Conservation (phyloP, 2,797 vertebrate species). For the Myotis myotis region DNA sequence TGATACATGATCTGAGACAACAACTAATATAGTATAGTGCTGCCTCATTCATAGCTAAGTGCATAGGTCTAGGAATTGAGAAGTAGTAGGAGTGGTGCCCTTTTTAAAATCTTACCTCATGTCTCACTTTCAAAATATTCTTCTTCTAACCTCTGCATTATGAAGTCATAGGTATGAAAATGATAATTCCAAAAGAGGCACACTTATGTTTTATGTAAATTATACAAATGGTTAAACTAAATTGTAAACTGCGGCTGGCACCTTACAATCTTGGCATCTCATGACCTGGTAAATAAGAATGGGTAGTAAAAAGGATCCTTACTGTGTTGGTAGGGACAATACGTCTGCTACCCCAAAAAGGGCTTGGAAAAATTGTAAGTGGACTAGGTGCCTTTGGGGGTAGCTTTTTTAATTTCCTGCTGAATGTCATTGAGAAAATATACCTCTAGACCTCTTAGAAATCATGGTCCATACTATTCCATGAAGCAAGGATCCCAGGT, state of each 20-base stretch:
- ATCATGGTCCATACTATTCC: neutral
- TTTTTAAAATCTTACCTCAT: constrained; percentile 16
- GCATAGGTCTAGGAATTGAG: neutral
- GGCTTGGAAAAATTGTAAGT: neutral
- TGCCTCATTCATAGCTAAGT: neutral
- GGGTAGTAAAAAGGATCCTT: neutral
- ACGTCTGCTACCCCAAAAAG: neutral
- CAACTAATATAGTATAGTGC: neutral
- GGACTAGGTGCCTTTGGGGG: neutral
- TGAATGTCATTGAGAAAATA: neutral
- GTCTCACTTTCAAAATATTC: neutral
- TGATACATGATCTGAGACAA: neutral
- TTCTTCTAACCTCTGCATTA: neutral
- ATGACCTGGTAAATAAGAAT: neutral
- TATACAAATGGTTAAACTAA: neutral
- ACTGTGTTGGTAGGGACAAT: neutral
- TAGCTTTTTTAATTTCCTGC: neutral
- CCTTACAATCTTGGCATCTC: neutral
- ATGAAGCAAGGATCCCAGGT: neutral
- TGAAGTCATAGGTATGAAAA: neutral
- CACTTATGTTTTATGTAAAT: neutral
- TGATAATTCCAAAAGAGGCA: neutral
- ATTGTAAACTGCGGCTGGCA: neutral
- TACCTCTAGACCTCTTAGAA: neutral
- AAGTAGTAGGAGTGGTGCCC: neutral